Evolutionary conservation across 1,140 invertebrate genomes (phyloP).

Genomic region (Trichoplusia ni): DNA sequence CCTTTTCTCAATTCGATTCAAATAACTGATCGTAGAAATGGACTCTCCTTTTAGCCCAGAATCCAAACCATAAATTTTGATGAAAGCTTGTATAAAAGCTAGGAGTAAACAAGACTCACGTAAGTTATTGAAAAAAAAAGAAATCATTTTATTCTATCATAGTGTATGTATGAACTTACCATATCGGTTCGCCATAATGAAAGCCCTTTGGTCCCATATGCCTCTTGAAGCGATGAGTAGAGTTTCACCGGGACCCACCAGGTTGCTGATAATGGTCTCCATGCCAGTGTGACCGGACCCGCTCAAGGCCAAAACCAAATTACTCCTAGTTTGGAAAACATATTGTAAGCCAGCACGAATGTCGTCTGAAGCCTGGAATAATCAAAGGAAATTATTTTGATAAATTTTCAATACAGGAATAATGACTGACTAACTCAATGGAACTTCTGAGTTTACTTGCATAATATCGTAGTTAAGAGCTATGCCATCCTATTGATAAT

Average conservation of each 20-base stretch:
- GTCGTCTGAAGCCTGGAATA: slow-evolving; percentile 90
- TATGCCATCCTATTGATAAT: no score
- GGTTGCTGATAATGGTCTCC: slow-evolving; percentile 90
- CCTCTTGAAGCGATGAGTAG: slow-evolving; percentile 88
- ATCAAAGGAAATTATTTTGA: background rate
- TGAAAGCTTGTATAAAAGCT: no score
- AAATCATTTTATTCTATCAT: background rate
- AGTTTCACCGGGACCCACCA: slow-evolving; percentile 89
- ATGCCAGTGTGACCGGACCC: slow-evolving; percentile 92
- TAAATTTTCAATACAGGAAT: no score
- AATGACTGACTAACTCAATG: no score
- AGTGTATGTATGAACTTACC: slow-evolving; percentile 43
- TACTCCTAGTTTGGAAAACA: slow-evolving; percentile 91
- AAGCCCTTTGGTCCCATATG: slow-evolving; percentile 90
- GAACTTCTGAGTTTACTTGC: no score
- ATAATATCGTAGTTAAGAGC: no score
- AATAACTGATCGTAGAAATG: no score
- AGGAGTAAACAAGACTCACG: no score
- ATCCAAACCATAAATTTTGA: no score
- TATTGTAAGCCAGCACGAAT: slow-evolving; percentile 92
- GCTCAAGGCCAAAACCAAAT: slow-evolving; percentile 89
- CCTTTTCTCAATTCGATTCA: no score
- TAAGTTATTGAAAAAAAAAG: no score
- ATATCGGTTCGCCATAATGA: slow-evolving; percentile 86
- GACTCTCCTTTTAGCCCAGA: no score